Base-by-base conservation (phyloP, 1,140 invertebrate species). In the Globodera rostochiensis region DNA sequence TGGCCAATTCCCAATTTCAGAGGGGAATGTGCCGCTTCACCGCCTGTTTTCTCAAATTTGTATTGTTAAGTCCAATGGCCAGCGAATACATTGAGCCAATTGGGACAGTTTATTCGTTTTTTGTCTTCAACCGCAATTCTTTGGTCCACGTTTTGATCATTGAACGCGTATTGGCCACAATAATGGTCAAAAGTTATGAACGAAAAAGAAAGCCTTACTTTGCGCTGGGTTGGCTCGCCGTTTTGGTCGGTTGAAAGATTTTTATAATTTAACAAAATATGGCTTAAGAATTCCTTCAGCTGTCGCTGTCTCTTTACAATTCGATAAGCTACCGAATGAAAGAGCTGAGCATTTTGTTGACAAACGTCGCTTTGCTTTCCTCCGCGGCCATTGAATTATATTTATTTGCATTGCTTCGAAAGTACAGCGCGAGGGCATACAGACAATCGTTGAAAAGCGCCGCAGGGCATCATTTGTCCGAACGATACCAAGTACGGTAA, bases 401-500 rank as follows among this genome's bases (percentile, higher is more conserved):
- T 36, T 25, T 78, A n/a, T 78, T 78, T 67, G 36, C 25, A 36
- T 36, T 21, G 60, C n/a, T 78, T 15, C 66, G 76, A 64, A 21
- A 21, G 49, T 50, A 78, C 70, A 78, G 36, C 11, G 9, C 36
- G 45, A 25, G 7, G 11, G 69, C 46, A 2, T 71, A 71, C 25
- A 36, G 3, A 15, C 69, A 47, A 64, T 45, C n/a, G 21, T 60
- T 77, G n/a, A 60, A 64, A 49, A 69, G 25, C 25, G 6, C 49
- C 19, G 36, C 11, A 47, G 70, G 60, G 69, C 64, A 78, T 21
- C 71, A 49, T 67, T 47, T 78, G 25, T 69, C 76, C 21, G 76
- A 78, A 45, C 66, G 76, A 71, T 78, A 78, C 70, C 76, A 78
- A 50, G 76, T 78, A 64, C 7, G 64, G 53, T 15, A 76, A 8